Conservation (phyloP, 2,113 vertebrate species). For the Corythaeola cristata region DNA sequence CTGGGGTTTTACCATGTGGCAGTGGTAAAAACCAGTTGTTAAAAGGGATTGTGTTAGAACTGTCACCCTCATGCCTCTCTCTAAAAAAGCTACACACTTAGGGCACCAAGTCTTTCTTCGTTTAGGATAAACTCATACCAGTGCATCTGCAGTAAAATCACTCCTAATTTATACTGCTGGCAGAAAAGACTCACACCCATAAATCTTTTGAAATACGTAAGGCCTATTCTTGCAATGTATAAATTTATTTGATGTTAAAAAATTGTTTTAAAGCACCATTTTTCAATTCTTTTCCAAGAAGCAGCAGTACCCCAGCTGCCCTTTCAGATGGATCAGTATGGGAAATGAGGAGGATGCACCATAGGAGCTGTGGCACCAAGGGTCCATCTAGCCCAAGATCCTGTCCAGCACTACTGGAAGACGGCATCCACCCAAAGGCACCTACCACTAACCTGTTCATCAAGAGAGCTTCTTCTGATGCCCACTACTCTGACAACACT, state of each 20-base stretch:
- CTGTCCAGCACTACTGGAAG: background rate
- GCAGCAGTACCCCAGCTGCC: background rate
- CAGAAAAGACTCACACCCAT: background rate
- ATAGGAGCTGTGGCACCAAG: background rate
- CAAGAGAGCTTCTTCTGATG: background rate
- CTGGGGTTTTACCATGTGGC: background rate
- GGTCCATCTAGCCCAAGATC: background rate
- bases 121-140: slow-evolving; percentile 2
- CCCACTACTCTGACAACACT: background rate
- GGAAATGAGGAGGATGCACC: background rate
- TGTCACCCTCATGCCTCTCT: background rate
- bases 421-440: background rate
- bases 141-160: background rate
- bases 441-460: background rate
- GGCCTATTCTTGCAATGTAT: background rate
- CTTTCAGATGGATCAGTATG: background rate
- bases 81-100: background rate
- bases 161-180: background rate
- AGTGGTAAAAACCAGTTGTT: background rate
- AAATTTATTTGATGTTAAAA: background rate
- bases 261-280: background rate
- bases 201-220: background rate
- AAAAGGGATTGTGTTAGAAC: background rate
- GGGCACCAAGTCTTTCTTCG: background rate
- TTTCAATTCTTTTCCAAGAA: background rate